A percentile compares a stretch with the other conserved stretches of the same genome.
Conservation (phyloP, 35 echinoderm and acorn worm species). For the Ptychodera flava region DNA sequence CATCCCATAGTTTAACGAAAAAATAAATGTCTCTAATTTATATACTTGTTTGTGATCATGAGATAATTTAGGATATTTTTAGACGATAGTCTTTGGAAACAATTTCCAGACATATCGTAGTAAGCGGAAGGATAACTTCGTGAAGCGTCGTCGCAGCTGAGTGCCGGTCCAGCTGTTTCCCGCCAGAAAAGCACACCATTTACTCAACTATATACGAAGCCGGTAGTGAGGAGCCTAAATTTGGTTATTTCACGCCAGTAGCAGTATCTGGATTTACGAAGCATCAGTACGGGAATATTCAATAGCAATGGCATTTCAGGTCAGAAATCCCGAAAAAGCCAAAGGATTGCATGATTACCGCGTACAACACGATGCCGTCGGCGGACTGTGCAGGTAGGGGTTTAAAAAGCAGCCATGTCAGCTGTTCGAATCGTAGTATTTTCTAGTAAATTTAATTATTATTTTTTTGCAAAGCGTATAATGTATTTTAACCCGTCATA, state of each 20-base stretch:
- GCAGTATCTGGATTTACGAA: neutral
- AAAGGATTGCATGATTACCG: neutral
- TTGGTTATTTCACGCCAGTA: neutral
- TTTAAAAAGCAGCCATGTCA: neutral
- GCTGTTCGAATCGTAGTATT: neutral
- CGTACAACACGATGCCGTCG: neutral
- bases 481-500: too few relatives aligned
- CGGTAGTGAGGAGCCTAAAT: neutral
- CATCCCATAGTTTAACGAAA: too few relatives aligned
- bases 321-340: neutral
- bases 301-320: neutral
- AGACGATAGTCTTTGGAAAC: too few relatives aligned
- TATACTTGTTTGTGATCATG: too few relatives aligned
- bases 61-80: too few relatives aligned
- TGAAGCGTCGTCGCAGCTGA: slow-evolving; percentile 20
- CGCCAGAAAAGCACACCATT: slow-evolving; percentile 10
- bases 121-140: slow-evolving; percentile 2
- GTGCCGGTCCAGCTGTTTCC: slow-evolving; percentile 22
- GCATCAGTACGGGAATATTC: neutral
- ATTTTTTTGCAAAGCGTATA: too few relatives aligned
- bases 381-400: neutral
- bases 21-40: too few relatives aligned
- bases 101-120: neutral
- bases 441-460: neutral
- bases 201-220: neutral